Percentiles rank a stretch among this genome's conserved stretches.
Evolutionary conservation across 2,888 invertebrate species (phyloP).

Genomic region (Bhutanitis thaidina): DNA sequence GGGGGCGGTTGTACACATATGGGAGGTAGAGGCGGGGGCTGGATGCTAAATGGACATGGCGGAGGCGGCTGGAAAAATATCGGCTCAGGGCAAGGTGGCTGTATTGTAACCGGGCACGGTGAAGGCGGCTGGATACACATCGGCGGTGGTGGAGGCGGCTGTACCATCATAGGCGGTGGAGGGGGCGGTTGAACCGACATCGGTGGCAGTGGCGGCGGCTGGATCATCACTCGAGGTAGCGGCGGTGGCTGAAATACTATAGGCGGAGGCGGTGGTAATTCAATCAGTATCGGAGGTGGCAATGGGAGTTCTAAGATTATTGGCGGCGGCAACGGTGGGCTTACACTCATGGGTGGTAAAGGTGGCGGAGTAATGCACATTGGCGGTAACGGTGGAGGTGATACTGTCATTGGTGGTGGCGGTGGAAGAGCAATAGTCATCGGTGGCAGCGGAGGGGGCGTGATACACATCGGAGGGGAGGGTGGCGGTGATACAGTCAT

Average conservation of each 20-base stretch:
- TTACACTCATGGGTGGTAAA: constrained; percentile 36
- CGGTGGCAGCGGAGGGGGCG: constrained; percentile 38
- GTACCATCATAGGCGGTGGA: constrained; percentile 59
- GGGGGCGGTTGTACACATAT: constrained; percentile 58
- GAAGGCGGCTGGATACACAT: constrained; percentile 57
- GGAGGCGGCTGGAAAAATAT: constrained; percentile 60
- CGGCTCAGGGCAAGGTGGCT: constrained; percentile 57
- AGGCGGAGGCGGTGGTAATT: constrained; percentile 44
- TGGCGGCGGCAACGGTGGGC: constrained; percentile 34
- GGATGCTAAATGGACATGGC: constrained; percentile 51
- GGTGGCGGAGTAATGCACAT: constrained; percentile 56
- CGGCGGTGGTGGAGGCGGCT: constrained; percentile 53
- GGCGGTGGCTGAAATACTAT: constrained; percentile 64
- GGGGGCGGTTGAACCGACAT: constrained; percentile 62
- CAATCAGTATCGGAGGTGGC: constrained; percentile 37
- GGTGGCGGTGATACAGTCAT: constrained; percentile 55
- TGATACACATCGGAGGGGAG: constrained; percentile 51
- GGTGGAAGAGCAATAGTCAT: constrained; percentile 35
- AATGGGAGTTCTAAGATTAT: constrained; percentile 33
- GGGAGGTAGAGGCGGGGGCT: constrained; percentile 57
- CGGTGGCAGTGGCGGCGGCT: constrained; percentile 60
- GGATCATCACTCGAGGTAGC: constrained; percentile 54
- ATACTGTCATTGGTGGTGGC: constrained; percentile 45
- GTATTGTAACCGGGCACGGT: constrained; percentile 52
- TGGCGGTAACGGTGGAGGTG: constrained; percentile 53